Percentiles rank a stretch among this genome's conserved stretches.
These are phyloP conservation scores for Tetraodon nigroviridis DNA, from an alignment of 2,113 vertebrate species.

Conservation along the genomic window DNA sequence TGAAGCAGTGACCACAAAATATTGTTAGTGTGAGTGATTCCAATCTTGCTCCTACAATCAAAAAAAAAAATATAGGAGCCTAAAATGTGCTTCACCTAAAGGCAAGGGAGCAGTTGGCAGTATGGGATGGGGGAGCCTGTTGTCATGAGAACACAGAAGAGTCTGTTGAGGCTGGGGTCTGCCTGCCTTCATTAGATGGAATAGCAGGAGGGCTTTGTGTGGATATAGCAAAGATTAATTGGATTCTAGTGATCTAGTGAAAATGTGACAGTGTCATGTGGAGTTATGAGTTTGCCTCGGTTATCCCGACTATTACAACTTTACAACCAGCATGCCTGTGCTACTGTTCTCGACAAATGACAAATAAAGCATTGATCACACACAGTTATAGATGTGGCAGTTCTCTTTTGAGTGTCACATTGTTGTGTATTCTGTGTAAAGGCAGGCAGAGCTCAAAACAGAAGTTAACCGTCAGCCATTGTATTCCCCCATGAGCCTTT, in stretches of 20 bases:
- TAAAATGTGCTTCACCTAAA: conserved; percentile 34
- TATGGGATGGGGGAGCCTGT: conserved; percentile 54
- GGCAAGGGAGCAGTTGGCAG: conserved; percentile 49
- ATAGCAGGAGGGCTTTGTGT: conserved; percentile 59
- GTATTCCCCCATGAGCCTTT: conserved; percentile 29
- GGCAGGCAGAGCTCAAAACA: conserved; percentile 17
- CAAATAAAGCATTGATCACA: neutral
- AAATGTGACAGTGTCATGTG: conserved; percentile 56
- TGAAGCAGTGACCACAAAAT: too few species aligned
- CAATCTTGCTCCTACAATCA: conserved; percentile 30
- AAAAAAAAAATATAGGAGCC: conserved; percentile 29
- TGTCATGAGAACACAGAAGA: conserved; percentile 61
- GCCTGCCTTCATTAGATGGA: conserved; percentile 57
- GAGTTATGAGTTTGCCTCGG: conserved; percentile 42
- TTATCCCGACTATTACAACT: conserved; percentile 12
- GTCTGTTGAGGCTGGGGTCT: conserved; percentile 24
- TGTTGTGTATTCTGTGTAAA: neutral
- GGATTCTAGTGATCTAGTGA: conserved; percentile 53
- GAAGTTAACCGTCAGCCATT: conserved; percentile 47
- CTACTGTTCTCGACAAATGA: conserved; percentile 12
- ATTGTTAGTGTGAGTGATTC: conserved; percentile 30
- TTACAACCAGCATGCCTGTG: neutral
- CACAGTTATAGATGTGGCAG: too few species aligned
- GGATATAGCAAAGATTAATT: conserved; percentile 65
- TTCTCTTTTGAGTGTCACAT: too few species aligned